Conservation (phyloP, 2,113 vertebrate genomes). For the Psilopsiagon aymara region DNA sequence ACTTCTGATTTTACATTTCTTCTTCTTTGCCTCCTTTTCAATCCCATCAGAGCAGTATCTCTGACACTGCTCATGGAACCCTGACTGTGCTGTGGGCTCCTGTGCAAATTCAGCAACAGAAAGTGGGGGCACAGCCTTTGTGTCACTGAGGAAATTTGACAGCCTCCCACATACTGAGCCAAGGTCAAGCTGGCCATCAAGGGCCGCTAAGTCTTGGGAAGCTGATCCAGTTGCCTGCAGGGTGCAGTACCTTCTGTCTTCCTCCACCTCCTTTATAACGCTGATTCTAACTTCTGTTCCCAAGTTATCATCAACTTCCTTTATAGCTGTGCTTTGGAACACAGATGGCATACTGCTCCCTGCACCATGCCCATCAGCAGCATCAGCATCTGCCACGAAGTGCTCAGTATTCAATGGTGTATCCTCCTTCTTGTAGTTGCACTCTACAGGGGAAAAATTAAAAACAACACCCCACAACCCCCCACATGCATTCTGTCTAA, state of each 20-base stretch:
- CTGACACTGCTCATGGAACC: neutral
- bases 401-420: neutral
- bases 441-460: neutral
- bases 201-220: rapidly evolving
- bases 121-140: neutral
- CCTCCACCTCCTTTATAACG: neutral
- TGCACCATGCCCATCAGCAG: rapidly evolving
- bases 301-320: neutral
- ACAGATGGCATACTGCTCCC: neutral
- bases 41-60: neutral
- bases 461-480: neutral
- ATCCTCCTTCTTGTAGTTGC: neutral
- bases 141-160: neutral
- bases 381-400: neutral
- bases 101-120: neutral
- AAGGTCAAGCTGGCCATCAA: neutral
- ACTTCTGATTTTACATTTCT: neutral
- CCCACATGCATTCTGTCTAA: neutral
- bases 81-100: neutral
- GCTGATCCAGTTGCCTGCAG: neutral
- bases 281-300: neutral
- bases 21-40: neutral
- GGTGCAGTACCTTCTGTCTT: neutral
- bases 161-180: neutral
- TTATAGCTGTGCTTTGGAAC: neutral